Conservation (phyloP, 2,797 vertebrate genomes). For the Pangasius macronema region DNA sequence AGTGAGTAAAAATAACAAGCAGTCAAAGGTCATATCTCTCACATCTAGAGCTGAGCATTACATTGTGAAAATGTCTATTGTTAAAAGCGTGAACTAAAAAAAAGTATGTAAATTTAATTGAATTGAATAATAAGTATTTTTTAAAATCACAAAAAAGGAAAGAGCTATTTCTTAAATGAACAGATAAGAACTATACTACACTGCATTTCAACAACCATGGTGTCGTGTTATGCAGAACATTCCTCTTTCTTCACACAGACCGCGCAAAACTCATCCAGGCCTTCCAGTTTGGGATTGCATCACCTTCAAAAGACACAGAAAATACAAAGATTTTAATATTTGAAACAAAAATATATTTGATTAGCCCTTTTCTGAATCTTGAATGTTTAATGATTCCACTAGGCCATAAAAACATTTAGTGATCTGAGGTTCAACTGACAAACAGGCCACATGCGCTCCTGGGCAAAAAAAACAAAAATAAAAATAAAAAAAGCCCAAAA, state of each 20-base stretch:
- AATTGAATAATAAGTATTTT: not conserved
- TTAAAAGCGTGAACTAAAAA: not conserved
- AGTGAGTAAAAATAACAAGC: not conserved
- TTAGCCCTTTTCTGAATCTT: too few relatives aligned
- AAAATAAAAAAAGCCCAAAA: too few relatives aligned
- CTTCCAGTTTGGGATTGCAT: not conserved
- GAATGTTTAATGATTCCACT: not conserved
- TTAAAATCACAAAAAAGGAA: not conserved
- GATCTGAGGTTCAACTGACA: not conserved
- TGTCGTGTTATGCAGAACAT: not conserved
- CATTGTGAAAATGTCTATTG: too few relatives aligned
- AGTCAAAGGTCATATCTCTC: not conserved
- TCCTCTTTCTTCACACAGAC: slow-evolving; percentile 9
- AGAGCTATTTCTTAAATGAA: not conserved
- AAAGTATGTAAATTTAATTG: not conserved
- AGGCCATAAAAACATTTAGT: not conserved
- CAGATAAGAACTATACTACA: not conserved
- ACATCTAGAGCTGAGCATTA: not conserved
- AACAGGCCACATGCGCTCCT: not conserved
- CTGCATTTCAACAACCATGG: not conserved
- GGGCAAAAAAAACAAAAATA: too few relatives aligned
- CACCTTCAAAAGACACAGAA: not conserved
- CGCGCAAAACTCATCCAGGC: not conserved
- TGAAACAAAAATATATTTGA: not conserved
- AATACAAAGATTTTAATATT: not conserved